Percentiles rank a stretch among this genome's conserved stretches.
Conservation (phyloP, 2,797 vertebrate species). For the Anguilla pacifica region DNA sequence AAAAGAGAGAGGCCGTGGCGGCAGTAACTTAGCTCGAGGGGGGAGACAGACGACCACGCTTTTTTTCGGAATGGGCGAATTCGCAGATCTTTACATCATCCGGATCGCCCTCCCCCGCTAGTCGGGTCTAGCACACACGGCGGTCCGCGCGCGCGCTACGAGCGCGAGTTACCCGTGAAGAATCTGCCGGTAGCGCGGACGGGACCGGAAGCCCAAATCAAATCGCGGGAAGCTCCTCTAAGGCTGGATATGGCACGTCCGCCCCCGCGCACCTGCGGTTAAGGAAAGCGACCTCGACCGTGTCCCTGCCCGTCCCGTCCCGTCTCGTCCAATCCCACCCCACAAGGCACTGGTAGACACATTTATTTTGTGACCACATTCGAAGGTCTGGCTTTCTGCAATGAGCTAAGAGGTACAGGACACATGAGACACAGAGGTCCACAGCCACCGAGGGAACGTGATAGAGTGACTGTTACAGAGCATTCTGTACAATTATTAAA, state of each 20-base stretch:
- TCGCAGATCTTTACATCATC: background rate
- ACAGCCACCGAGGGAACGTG: background rate
- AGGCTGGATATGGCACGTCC: slow-evolving; percentile 70
- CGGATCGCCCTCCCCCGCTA: background rate
- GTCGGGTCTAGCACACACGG: background rate
- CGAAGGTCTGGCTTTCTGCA: slow-evolving; percentile 27
- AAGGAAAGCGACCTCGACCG: background rate
- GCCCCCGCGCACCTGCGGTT: slow-evolving; percentile 12
- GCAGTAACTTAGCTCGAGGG: slow-evolving; percentile 55
- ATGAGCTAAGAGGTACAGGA: slow-evolving; percentile 21
- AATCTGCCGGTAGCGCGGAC: background rate
- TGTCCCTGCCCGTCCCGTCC: background rate
- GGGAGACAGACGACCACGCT: background rate
- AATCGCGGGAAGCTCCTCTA: slow-evolving; percentile 39
- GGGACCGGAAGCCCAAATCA: slow-evolving; percentile 34
- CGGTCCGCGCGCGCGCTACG: background rate
- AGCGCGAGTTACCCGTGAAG: background rate
- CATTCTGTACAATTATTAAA: slow-evolving; percentile 12
- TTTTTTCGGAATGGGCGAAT: background rate
- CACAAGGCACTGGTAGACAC: slow-evolving; percentile 39
- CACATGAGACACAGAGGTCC: background rate
- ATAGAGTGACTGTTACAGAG: slow-evolving; percentile 15
- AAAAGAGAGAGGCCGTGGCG: slow-evolving; percentile 42
- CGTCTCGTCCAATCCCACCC: slow-evolving; percentile 18
- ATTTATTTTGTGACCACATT: slow-evolving; percentile 30